phyloP scores from a whole-genome alignment of 2,113 vertebrate genomes.

The Hydrolagus affinis region DNA sequence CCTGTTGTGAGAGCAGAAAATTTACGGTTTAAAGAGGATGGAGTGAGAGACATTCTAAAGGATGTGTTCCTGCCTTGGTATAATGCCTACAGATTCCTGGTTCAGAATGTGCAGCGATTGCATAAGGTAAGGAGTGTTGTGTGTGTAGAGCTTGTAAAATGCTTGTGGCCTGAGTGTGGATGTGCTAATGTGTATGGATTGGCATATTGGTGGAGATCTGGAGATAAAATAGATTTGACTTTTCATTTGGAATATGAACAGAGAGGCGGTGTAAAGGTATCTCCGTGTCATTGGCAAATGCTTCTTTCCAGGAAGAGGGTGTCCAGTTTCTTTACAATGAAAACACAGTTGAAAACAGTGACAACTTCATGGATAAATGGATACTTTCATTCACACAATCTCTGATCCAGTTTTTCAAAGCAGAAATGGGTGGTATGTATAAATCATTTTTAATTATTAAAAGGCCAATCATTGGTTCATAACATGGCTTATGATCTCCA shows the following conservation, averaged over 20 bases:
- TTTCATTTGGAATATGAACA: not conserved
- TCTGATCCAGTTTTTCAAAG: constrained; percentile 82
- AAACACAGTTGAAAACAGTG: constrained; percentile 63
- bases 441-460: not conserved
- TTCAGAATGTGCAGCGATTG: constrained; percentile 80
- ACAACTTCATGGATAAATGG: constrained; percentile 95
- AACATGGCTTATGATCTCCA: not conserved
- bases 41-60: constrained; percentile 85
- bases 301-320: constrained; percentile 66
- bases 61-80: constrained; percentile 98
- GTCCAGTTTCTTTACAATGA: constrained; percentile 80
- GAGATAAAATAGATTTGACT: not conserved
- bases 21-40: constrained; percentile 92
- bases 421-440: constrained; percentile 82
- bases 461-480: not conserved
- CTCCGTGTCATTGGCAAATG: not conserved
- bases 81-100: constrained; percentile 91
- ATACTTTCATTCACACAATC: constrained; percentile 93
- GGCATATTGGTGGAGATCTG: not conserved
- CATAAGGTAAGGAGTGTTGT: constrained; percentile 65
- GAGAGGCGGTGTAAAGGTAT: not conserved
- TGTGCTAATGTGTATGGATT: not conserved
- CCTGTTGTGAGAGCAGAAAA: constrained; percentile 93
- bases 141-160: not conserved
- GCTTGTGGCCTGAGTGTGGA: not conserved